These are phyloP conservation scores for Stenchaetothrips biformis DNA, from an alignment of 2,888 invertebrate genomes.

Conservation along the genomic window DNA sequence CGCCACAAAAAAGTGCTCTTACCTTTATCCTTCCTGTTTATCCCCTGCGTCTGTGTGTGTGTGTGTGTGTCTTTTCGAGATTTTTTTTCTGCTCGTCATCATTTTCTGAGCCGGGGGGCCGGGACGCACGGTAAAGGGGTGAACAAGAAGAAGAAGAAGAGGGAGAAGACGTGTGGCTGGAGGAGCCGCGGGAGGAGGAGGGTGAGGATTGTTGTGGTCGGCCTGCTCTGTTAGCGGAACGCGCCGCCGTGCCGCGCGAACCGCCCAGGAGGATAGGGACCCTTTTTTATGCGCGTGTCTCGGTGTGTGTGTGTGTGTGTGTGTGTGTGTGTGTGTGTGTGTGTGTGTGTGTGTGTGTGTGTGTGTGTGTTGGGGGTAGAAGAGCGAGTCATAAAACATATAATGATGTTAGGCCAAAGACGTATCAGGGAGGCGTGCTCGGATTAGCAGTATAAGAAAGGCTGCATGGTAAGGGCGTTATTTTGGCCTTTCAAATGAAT, in stretches of 20 bases:
- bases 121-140: not conserved
- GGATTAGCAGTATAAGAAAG: too few species aligned
- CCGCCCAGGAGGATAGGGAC: constrained; percentile 4
- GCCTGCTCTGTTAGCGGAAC: not conserved
- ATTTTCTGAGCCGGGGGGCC: not conserved
- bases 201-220: constrained; percentile 1
- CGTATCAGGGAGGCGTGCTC: too few species aligned
- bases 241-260: not conserved
- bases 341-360: not conserved
- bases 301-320: not conserved
- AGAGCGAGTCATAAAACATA: not conserved
- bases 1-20: constrained; percentile 3
- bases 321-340: not conserved
- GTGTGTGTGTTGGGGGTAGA: not conserved
- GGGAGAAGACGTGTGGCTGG: not conserved
- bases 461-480: too few species aligned
- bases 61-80: not conserved
- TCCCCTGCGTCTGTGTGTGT: not conserved
- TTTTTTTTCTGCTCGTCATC: not conserved
- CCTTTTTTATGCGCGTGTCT: constrained; percentile 15
- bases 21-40: constrained; percentile 18
- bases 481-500: too few species aligned
- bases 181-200: not conserved
- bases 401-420: not conserved
- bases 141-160: too few species aligned